Base-by-base conservation (phyloP, 2,113 vertebrate species). In the Tiliqua scincoides region DNA sequence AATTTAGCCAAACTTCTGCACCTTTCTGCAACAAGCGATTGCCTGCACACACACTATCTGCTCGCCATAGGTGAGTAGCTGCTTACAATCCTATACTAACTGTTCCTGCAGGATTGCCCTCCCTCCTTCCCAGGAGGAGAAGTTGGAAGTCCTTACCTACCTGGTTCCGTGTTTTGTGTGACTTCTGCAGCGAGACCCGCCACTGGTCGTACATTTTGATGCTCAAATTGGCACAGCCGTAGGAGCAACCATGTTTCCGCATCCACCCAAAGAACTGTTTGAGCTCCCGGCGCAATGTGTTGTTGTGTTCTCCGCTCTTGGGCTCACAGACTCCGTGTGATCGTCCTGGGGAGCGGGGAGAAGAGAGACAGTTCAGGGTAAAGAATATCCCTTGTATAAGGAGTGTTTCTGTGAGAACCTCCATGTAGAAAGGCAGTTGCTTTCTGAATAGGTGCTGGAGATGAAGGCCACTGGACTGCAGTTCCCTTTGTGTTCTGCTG, bases 221-320 rank as follows among this genome's bases (percentile, higher is more conserved):
- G 95, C 98, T 99, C 89, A 99, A 98, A 94, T 98, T 98, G 85
- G 98, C 98, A 95, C 99, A 99, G 90, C 98, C 97, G 83, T 98
- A 99, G 25, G 98, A 97, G 6, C 67, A 73, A 0, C 85, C 85
- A 75, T 99, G 98, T 87, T 99, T 99, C 92, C 98, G 97, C 91
- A 98, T 98, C 98, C 99, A 99, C 84, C 98, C 98, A 21, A 99
- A 98, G 91, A 99, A 99, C 96, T 99, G 98, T 96, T 99, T 99
- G 90, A 99, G 96, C 96, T 99, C 99, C 91, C 98, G 94, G 54
- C 99, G 96, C 88, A 99, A 95, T 6, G 98, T 98, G 81, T 98
- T 98, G 97, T 99, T 99, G 40, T 98, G 98, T 93, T 99, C 98
- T 0, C 97, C 98, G 0, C 96, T 97, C 91, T 99, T 98, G 61